Evolutionary conservation across 2,797 vertebrate genomes (phyloP).

Genomic region (Neopelma chrysocephalum): DNA sequence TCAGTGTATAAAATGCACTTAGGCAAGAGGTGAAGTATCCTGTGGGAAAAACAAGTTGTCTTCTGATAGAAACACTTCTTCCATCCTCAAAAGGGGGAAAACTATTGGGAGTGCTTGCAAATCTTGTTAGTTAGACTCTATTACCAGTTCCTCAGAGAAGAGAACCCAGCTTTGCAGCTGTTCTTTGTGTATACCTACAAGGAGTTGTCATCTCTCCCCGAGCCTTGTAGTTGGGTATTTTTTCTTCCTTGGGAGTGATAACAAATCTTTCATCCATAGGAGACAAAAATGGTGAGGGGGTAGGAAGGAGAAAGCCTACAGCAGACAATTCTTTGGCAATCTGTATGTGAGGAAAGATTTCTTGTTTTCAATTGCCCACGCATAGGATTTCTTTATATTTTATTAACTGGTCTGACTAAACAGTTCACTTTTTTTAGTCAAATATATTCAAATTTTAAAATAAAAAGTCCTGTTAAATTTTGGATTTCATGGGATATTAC

Average conservation of each 20-base stretch:
- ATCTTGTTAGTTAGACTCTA: background rate
- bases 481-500: background rate
- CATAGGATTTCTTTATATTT: background rate
- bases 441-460: background rate
- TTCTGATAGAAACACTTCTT: background rate
- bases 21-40: background rate
- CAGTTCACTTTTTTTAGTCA: background rate
- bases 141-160: background rate
- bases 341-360: background rate
- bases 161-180: background rate
- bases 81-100: background rate
- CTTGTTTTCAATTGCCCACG: background rate
- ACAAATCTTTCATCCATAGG: background rate
- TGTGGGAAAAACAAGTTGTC: background rate
- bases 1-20: background rate
- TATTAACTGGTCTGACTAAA: background rate
- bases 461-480: background rate
- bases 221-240: background rate
- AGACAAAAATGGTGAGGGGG: background rate
- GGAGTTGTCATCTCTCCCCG: background rate
- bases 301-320: background rate
- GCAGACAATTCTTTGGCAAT: background rate
- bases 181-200: background rate
- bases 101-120: background rate
- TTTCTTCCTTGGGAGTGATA: background rate